Conservation (phyloP, 2,113 vertebrate genomes). For the Blennius ocellaris region DNA sequence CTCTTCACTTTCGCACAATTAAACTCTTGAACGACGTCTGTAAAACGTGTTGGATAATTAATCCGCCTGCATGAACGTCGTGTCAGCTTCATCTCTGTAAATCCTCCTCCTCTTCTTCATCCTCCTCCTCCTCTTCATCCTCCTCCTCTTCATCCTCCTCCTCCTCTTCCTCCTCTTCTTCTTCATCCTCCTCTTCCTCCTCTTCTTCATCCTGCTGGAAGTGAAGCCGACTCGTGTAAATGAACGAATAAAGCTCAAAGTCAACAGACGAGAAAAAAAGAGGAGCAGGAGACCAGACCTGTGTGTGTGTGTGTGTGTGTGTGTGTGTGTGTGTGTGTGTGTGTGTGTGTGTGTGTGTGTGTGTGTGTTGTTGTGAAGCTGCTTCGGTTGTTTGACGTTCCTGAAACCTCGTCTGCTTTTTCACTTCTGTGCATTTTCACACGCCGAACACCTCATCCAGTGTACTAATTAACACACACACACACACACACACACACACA, state of each 20-base stretch:
- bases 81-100: conserved; percentile 34
- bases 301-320: conserved; percentile 20
- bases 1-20: conserved; percentile 15
- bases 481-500: conserved; percentile 16
- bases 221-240: too few relatives aligned
- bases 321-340: conserved; percentile 15
- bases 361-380: not conserved
- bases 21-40: conserved; percentile 16
- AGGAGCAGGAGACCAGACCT: conserved; percentile 72
- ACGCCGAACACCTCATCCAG: conserved; percentile 44
- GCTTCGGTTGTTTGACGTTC: conserved; percentile 33
- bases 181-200: not conserved
- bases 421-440: conserved; percentile 40
- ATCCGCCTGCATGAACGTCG: not conserved
- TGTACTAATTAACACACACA: conserved; percentile 35
- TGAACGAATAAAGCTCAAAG: conserved; percentile 9
- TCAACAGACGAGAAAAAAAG: conserved; percentile 44
- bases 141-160: not conserved
- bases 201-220: not conserved
- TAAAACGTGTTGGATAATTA: conserved; percentile 41
- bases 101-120: not conserved
- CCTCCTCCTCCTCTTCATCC: too few relatives aligned
- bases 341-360: not conserved
- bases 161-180: not conserved
- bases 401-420: conserved; percentile 38